Evolutionary conservation across 2,797 vertebrate species (phyloP), one percentile per base, ranked within the genome.

Genomic region (Protonibea diacanthus): DNA sequence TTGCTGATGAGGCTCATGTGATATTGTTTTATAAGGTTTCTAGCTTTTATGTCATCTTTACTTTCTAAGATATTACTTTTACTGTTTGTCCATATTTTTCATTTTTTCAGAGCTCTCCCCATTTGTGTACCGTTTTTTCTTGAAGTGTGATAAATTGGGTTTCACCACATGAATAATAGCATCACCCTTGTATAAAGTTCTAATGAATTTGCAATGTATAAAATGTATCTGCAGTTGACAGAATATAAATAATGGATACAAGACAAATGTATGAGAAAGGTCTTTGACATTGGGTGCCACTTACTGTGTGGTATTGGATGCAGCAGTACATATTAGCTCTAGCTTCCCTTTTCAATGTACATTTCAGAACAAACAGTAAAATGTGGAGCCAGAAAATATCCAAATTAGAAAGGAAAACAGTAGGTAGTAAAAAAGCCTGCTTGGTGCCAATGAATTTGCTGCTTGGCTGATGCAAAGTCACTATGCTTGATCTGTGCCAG

Each of bases 371-470:
- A 74, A 74, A 59, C 23, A 18, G 11, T 27, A 49, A 59, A 52
- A 61, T 17, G 3, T 6, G 8, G 27, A 73, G 65, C 27, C 12
- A 56, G 49, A 58, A 47, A 55, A 76, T 73, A 70, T 77, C 44
- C 45, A 65, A 78, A 81, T 71, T 70, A 64, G 38, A 14, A 60
- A 45, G 47, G 60, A 55, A 77, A 84, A 73, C 76, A 78, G 62
- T 70, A 33, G 48, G 61, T 49, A 38, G 33, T 65, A 58, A 63
- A 74, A 60, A 40, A 65, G 6, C 49, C 69, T 21, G 65, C 78
- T 76, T 72, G 71, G 81, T 59, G 55, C 70, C 71, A 75, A n/a
- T 74, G 33, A 59, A 76, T 88, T 74, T 81, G 52, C 80, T 82
- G 70, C 70, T 61, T 53, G 66, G 68, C 77, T 82, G 66, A 76